These are phyloP conservation scores for Lophotriccus pileatus DNA, from an alignment of 2,797 vertebrate genomes.

Conservation along the genomic window DNA sequence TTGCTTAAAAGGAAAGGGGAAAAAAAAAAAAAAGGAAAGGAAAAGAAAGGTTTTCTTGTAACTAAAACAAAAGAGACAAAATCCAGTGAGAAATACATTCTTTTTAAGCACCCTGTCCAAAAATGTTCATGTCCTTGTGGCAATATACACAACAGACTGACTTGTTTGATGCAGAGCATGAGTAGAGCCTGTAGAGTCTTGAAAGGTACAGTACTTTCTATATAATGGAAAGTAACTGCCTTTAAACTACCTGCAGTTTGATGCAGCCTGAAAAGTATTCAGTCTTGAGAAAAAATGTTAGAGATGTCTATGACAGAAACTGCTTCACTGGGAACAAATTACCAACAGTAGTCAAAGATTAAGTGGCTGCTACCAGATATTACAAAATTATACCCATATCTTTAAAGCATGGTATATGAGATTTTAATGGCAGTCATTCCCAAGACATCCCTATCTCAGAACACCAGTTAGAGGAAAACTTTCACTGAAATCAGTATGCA, in stretches of 20 bases:
- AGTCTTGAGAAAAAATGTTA: neutral
- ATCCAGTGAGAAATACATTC: neutral
- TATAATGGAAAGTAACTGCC: neutral
- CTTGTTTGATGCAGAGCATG: neutral
- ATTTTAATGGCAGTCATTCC: neutral
- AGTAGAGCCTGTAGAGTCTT: neutral
- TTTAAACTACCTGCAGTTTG: neutral
- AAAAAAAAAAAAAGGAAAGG: neutral
- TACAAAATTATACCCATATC: neutral
- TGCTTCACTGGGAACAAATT: neutral
- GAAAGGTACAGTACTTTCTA: neutral
- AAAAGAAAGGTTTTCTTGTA: neutral
- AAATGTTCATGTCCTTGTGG: neutral
- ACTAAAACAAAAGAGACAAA: neutral
- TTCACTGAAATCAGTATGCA: neutral
- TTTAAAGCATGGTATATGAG: fast-evolving
- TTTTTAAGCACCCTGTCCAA: neutral
- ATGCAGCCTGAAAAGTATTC: neutral
- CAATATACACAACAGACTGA: neutral
- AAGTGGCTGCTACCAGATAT: neutral
- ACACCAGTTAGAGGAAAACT: neutral
- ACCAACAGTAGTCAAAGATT: neutral
- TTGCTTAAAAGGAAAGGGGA: neutral
- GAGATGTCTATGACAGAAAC: neutral
- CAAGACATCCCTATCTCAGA: neutral